These are phyloP conservation scores for Syrrhaptes paradoxus DNA, from an alignment of 2,113 vertebrate species.

Conservation along the genomic window DNA sequence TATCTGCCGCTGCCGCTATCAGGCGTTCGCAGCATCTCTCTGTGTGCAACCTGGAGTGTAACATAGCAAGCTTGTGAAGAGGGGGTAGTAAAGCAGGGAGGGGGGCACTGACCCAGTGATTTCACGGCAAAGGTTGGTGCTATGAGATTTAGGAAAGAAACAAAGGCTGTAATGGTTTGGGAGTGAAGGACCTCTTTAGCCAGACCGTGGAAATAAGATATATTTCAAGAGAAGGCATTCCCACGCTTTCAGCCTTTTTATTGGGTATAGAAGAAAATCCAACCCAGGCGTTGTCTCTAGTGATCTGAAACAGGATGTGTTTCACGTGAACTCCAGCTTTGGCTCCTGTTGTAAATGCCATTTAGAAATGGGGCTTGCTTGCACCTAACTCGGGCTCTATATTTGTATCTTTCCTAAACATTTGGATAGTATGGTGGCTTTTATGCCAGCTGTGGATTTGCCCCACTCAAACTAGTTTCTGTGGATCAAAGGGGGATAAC, in stretches of 20 bases:
- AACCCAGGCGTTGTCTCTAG: not conserved
- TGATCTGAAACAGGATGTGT: not conserved
- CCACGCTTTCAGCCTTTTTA: conserved; percentile 8
- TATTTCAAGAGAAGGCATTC: conserved; percentile 27
- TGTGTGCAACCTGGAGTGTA: not conserved
- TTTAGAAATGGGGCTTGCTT: not conserved
- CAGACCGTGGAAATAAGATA: conserved; percentile 44
- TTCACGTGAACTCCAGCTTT: not conserved
- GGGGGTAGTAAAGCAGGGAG: not conserved
- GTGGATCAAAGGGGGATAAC: conserved; percentile 11
- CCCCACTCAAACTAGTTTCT: not conserved
- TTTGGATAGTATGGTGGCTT: not conserved
- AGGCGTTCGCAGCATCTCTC: not conserved
- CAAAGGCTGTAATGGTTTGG: conserved; percentile 48
- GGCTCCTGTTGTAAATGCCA: not conserved
- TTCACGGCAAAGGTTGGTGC: not conserved
- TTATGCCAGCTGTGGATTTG: not conserved
- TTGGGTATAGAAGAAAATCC: not conserved
- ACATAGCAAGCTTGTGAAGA: not conserved
- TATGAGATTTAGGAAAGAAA: conserved; percentile 34
- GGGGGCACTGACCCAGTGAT: not conserved
- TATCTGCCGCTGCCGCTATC: not conserved
- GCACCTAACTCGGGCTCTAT: not conserved
- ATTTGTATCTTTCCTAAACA: not conserved
- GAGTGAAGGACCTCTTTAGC: conserved; percentile 40